These are phyloP conservation scores for Drosophila leontia DNA, from an alignment of 1,140 invertebrate genomes.

Conservation along the genomic window DNA sequence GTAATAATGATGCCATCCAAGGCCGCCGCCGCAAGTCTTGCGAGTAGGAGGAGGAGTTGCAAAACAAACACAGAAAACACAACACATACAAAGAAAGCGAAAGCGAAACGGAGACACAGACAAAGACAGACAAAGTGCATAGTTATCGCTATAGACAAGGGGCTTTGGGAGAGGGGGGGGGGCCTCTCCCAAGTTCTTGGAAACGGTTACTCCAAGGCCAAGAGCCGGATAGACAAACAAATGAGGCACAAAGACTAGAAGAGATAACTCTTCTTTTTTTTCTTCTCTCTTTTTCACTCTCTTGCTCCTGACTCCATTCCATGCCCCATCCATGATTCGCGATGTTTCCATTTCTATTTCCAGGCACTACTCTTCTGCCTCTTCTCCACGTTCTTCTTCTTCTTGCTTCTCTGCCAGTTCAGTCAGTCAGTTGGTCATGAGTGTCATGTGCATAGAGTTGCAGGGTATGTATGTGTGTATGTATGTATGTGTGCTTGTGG, in stretches of 20 bases:
- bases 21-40: constrained; percentile 41
- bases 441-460: constrained; percentile 69
- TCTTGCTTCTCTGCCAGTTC: constrained; percentile 39
- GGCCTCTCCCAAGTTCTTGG: constrained; percentile 62
- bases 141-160: constrained; percentile 49
- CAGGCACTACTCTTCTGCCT: constrained; percentile 13
- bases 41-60: constrained; percentile 29
- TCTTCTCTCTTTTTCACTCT: background rate
- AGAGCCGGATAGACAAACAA: constrained; percentile 50
- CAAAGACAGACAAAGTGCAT: constrained; percentile 42
- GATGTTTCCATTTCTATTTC: constrained; percentile 50
- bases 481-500: constrained; percentile 15
- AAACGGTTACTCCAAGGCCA: constrained; percentile 80
- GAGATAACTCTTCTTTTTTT: constrained; percentile 10
- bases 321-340: constrained; percentile 7
- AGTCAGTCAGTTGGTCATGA: constrained; percentile 84
- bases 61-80: constrained; percentile 43
- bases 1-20: constrained; percentile 62
- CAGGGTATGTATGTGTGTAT: constrained; percentile 3
- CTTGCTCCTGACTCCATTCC: constrained; percentile 20
- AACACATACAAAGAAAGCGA: constrained; percentile 16
- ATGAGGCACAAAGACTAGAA: constrained; percentile 39
- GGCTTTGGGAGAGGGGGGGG: background rate
- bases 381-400: background rate
- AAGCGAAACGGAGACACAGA: constrained; percentile 18